Evolutionary conservation across 1,140 invertebrate species (phyloP).

Genomic region (Aricia agestis): DNA sequence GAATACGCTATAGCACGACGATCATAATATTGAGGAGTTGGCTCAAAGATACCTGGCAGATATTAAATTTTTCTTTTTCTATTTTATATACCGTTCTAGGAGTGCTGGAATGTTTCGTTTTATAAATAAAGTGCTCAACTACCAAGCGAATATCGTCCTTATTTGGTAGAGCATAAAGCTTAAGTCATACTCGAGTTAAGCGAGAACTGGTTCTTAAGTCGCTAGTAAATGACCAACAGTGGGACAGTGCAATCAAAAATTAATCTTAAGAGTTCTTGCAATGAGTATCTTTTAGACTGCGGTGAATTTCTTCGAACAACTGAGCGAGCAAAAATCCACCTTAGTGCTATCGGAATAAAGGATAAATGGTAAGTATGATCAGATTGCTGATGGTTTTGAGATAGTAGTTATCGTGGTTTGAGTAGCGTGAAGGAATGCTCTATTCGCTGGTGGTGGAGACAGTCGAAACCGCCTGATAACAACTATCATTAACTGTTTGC

Average conservation of each 20-base stretch:
- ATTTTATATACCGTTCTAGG: conserved; percentile 33
- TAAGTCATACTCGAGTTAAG: not conserved
- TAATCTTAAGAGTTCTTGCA: conserved; percentile 29
- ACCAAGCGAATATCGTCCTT: not conserved
- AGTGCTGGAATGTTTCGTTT: conserved; percentile 26
- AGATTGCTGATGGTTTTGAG: conserved; percentile 28
- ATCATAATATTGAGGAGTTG: not conserved
- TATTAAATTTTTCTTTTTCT: conserved; percentile 24
- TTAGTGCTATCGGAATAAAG: not conserved
- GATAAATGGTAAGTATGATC: not conserved
- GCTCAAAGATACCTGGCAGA: conserved; percentile 6
- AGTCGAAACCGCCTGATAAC: not conserved
- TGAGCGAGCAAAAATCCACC: not conserved
- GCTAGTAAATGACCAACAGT: conserved; percentile 44
- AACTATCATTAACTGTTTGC: not conserved
- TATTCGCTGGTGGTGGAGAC: conserved; percentile 13
- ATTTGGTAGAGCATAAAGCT: not conserved
- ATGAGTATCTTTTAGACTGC: not conserved
- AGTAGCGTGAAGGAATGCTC: conserved; percentile 31
- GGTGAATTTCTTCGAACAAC: not conserved
- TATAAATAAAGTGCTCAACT: not conserved
- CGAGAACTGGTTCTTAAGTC: conserved; percentile 45
- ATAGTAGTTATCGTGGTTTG: conserved; percentile 32
- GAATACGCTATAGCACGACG: not conserved
- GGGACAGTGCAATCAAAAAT: conserved; percentile 11